These are phyloP conservation scores for Bombyx huttoni DNA, from an alignment of 2,888 invertebrate species.

Conservation along the genomic window DNA sequence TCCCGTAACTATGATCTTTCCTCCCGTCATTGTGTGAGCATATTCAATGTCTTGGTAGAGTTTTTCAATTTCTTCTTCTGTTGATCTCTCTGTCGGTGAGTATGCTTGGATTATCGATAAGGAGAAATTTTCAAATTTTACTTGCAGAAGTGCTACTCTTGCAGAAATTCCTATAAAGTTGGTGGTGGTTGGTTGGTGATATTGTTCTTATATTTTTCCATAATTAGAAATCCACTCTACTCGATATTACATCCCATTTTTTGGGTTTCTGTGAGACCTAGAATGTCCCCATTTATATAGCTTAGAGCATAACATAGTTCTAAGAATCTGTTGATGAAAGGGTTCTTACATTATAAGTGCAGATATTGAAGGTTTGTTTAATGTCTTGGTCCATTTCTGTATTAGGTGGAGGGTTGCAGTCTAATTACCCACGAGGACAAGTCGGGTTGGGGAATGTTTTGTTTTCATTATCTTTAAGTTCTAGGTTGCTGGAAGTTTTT, in stretches of 20 bases:
- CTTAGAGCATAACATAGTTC: conserved; percentile 1
- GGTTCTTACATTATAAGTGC: background rate
- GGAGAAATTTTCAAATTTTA: conserved; percentile 3
- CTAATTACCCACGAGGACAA: too few relatives aligned
- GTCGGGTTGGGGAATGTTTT: too few relatives aligned
- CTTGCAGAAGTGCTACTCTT: conserved; percentile 12
- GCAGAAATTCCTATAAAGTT: conserved; percentile 9
- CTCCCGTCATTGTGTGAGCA: background rate
- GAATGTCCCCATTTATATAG: conserved; percentile 4
- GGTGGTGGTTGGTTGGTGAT: too few relatives aligned
- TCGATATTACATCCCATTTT: conserved; percentile 5
- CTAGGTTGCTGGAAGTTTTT: too few relatives aligned
- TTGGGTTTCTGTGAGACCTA: conserved; percentile 5
- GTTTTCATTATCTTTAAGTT: too few relatives aligned
- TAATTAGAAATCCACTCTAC: conserved; percentile 1
- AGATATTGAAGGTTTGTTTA: background rate
- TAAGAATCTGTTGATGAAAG: background rate
- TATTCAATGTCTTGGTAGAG: conserved; percentile 2
- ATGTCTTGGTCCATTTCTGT: background rate
- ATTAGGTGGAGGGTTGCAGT: too few relatives aligned
- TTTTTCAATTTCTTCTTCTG: conserved; percentile 2
- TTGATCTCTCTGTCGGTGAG: conserved; percentile 4
- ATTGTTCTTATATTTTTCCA: conserved; percentile 3
- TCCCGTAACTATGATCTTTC: conserved; percentile 1
- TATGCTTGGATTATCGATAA: conserved; percentile 8